Conservation (phyloP, 2,113 vertebrate species). For the Syngnathoides biaculeatus region DNA sequence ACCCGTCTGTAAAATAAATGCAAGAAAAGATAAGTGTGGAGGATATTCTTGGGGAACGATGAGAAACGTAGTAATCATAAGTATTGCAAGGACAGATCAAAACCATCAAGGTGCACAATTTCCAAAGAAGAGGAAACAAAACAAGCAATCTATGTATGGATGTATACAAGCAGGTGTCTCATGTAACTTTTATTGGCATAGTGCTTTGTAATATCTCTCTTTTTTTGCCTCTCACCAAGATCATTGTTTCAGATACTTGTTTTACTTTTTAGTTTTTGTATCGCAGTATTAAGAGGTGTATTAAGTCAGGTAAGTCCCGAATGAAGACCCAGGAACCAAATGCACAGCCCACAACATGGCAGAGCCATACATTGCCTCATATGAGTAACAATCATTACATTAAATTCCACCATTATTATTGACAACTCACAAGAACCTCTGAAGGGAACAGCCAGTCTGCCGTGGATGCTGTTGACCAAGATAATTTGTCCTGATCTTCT, state of each 20-base stretch:
- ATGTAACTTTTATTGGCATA: no score
- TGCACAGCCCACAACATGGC: background rate
- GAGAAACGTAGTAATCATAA: no score
- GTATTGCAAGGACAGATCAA: no score
- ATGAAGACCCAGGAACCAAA: background rate
- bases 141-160: no score
- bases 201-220: no score
- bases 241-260: background rate
- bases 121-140: no score
- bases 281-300: background rate
- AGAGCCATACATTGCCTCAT: background rate
- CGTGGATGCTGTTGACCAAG: slow-evolving; percentile 89
- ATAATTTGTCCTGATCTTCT: slow-evolving; percentile 88
- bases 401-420: background rate
- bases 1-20: no score
- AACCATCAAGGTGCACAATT: no score
- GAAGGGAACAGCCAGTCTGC: slow-evolving; percentile 88
- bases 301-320: background rate
- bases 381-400: background rate
- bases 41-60: no score
- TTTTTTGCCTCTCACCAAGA: no score
- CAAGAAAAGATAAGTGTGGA: no score
- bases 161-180: no score
- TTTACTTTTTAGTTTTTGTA: background rate
- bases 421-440: slow-evolving; percentile 89